Base-by-base conservation (phyloP, 2,113 vertebrate genomes). In the Cephalopholis sonnerati region DNA sequence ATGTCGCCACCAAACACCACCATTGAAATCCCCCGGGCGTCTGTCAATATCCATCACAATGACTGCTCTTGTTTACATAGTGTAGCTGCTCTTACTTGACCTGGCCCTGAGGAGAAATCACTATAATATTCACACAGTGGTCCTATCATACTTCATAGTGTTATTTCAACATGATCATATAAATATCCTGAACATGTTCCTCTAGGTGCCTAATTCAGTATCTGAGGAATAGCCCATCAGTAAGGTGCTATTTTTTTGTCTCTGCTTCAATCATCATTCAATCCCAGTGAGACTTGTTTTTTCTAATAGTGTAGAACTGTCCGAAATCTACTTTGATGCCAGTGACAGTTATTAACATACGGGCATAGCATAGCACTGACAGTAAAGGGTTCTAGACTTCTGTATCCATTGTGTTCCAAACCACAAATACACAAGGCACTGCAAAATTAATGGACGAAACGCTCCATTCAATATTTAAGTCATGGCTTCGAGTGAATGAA, bases 1-100 rank as follows among this genome's bases (percentile, higher is more conserved):
- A 93, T 74, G 86, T 94, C 94, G 74, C 92, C 76, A 66, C 79
- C 78, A 92, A 88, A 83, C 91, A 90, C 92, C 61, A 64, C 74
- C 79, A 81, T 62, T 75, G 66, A 29, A 41, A 57, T 48, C 39
- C 77, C 29, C 69, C 25, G 1, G 39, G 65, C 29, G 39, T 73
- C 84, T 77, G 89, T 89, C 83, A 82, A 80, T 88, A 89, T 36
- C 65, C 32, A 75, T 77, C 89, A 93, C 90, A 93, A 87, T 91
- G 79, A 67, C 69, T 44, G 53, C 82, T 75, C 76, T 86, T 91
- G 88, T 93, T 92, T 64, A 79, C 82, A 70, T 22, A 16, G 51
- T 54, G 63, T 53, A 22, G 72, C 61, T 78, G 74, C 79, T 84
- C 71, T 79, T n/a, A 64, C 53, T 74, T 16, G 22, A 79, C 79